A percentile compares a stretch with the other conserved stretches of the same genome.
These are phyloP conservation scores for Elysia chlorotica DNA, from an alignment of 1,140 invertebrate genomes.

Conservation along the genomic window DNA sequence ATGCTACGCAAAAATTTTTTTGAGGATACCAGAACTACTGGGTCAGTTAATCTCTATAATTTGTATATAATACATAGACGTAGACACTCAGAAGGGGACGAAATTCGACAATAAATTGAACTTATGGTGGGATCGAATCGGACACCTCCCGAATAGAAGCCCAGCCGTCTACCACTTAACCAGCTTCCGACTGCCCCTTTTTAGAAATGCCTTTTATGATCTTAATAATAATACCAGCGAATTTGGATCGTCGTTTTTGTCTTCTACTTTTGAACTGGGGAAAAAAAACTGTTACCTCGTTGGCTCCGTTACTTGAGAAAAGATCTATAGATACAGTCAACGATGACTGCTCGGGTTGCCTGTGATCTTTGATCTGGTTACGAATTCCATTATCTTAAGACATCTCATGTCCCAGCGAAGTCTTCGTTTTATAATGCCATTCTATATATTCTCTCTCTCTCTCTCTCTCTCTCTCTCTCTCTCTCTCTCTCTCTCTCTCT, in stretches of 20 bases:
- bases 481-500: constrained; percentile 14
- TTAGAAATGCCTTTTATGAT: background rate
- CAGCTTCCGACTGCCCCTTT: background rate
- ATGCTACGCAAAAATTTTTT: no score
- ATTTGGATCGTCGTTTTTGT: background rate
- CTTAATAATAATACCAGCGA: background rate
- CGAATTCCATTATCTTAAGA: background rate
- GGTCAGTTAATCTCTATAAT: no score
- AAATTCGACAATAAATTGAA: no score
- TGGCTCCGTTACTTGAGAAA: background rate
- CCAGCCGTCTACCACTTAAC: background rate
- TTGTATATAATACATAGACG: no score
- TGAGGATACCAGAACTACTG: no score
- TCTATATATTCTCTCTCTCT: background rate
- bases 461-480: constrained; percentile 17
- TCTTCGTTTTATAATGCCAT: background rate
- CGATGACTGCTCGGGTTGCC: background rate
- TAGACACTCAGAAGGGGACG: no score
- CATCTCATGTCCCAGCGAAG: background rate
- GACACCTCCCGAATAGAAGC: background rate
- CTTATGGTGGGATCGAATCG: background rate
- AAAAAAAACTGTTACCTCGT: background rate
- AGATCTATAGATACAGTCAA: background rate
- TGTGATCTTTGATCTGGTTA: no score
- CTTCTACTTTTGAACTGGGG: background rate